Evolutionary conservation across 1,140 invertebrate species (phyloP).

Genomic region (Hyposmocoma kahamanoa): DNA sequence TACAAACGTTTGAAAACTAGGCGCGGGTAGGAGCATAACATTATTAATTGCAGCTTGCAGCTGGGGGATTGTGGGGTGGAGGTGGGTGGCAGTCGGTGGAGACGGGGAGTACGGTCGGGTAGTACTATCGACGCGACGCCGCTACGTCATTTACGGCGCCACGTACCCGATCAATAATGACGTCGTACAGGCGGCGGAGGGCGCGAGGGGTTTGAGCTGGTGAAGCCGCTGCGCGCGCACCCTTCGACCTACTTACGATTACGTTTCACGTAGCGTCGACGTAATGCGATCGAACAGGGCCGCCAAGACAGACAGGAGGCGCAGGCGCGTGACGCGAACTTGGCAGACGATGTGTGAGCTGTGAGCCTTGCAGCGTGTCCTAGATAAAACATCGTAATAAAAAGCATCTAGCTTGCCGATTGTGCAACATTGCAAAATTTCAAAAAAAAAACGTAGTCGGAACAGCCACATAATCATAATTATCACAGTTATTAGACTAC

Average conservation of each 20-base stretch:
- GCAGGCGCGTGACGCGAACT: conserved; percentile 32
- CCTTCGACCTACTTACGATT: conserved; percentile 63
- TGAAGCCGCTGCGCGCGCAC: conserved; percentile 48
- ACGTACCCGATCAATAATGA: conserved; percentile 69
- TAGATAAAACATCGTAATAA: conserved; percentile 21
- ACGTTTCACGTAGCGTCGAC: conserved; percentile 65
- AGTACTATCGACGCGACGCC: conserved; percentile 54
- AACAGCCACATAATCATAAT: too few species aligned
- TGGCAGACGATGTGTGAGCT: conserved; percentile 34
- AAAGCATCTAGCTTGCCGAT: conserved; percentile 23
- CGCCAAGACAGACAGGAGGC: conserved; percentile 19
- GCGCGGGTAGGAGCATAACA: conserved; percentile 4
- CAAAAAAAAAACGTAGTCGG: too few species aligned
- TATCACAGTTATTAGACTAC: too few species aligned
- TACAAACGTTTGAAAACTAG: conserved; percentile 12
- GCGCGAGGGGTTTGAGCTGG: conserved; percentile 10
- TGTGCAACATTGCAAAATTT: conserved; percentile 30
- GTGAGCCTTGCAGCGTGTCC: conserved; percentile 36
- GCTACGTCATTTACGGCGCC: conserved; percentile 68
- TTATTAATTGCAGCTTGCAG: conserved; percentile 26
- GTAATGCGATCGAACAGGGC: conserved; percentile 59
- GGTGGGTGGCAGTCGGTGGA: conserved; percentile 30
- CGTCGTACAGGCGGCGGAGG: conserved; percentile 35
- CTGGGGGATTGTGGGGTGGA: conserved; percentile 5
- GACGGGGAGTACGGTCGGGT: too few species aligned